Conservation (phyloP, 2,113 vertebrate species). For the Apeltes quadracus region DNA sequence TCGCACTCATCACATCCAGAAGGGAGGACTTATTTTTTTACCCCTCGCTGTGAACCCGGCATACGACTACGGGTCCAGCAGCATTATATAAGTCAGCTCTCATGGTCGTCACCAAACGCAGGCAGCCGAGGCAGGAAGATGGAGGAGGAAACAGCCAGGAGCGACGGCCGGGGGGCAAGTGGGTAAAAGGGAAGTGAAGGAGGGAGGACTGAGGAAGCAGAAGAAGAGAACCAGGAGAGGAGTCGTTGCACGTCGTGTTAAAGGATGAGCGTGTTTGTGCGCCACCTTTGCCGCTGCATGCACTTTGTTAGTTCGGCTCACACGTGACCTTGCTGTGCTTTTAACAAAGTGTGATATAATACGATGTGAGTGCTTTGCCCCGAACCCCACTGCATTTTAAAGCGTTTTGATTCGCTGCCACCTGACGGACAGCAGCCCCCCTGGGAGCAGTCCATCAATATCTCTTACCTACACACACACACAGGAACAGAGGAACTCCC, state of each 20-base stretch:
- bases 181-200: neutral
- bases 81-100: conserved; percentile 64
- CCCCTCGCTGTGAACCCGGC: conserved; percentile 25
- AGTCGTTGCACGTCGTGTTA: neutral
- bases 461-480: conserved; percentile 35
- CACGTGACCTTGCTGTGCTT: conserved; percentile 11
- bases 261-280: neutral
- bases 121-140: conserved; percentile 42
- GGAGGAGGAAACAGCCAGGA: conserved; percentile 29
- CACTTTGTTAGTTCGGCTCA: neutral
- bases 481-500: conserved; percentile 55
- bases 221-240: neutral
- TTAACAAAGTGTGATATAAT: conserved; percentile 46
- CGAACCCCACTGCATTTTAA: conserved; percentile 48
- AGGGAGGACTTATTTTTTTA: neutral
- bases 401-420: conserved; percentile 79
- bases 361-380: conserved; percentile 30
- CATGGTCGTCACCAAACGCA: conserved; percentile 58
- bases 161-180: conserved; percentile 10
- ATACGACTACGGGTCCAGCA: conserved; percentile 49
- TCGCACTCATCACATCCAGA: neutral
- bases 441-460: conserved; percentile 73
- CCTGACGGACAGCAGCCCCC: conserved; percentile 64
- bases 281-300: too few relatives aligned
- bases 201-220: neutral